phyloP scores from a whole-genome alignment of 2,113 vertebrate species.

The Platanista minor region DNA sequence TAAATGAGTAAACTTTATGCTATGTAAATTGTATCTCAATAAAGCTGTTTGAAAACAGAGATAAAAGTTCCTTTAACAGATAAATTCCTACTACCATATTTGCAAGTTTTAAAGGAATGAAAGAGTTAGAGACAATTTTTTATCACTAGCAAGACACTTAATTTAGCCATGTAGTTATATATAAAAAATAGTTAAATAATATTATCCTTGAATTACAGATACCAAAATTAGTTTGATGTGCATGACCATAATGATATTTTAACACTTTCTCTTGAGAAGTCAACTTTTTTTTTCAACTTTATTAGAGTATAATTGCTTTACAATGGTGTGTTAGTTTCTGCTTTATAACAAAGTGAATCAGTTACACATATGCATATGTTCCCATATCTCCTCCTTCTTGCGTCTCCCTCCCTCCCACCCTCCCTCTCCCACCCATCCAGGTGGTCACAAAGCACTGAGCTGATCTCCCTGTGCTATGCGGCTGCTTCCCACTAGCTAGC shows the following conservation, averaged over 20 bases:
- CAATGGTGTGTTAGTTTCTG: no score
- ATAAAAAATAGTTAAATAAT: not conserved
- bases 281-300: no score
- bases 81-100: not conserved
- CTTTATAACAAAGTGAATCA: no score
- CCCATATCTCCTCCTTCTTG: no score
- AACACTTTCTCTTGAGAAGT: not conserved
- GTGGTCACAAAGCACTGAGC: no score
- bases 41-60: not conserved
- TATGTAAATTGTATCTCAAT: not conserved
- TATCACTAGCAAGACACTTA: not conserved
- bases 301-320: no score
- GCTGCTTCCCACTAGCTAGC: no score
- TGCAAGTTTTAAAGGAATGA: not conserved
- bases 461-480: no score
- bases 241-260: not conserved
- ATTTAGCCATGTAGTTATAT: not conserved
- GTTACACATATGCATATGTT: no score
- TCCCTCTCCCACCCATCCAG: no score
- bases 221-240: not conserved
- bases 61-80: not conserved
- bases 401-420: no score
- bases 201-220: not conserved
- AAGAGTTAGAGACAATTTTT: not conserved
- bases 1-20: not conserved